A percentile compares a stretch with the other conserved stretches of the same genome.
These are phyloP conservation scores for Scarus forsteni DNA, from an alignment of 2,797 vertebrate genomes.

Conservation along the genomic window DNA sequence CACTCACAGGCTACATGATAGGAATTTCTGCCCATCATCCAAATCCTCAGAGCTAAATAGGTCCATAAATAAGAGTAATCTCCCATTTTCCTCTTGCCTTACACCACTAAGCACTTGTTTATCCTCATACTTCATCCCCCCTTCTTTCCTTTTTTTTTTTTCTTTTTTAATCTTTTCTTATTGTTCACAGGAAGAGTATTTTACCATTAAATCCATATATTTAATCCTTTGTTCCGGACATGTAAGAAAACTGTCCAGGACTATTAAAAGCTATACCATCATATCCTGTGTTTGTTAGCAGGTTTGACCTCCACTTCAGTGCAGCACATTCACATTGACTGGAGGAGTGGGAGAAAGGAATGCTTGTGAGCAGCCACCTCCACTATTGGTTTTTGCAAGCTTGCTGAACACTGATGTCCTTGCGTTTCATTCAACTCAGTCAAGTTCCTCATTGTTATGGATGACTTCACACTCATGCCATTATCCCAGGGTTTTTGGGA, in stretches of 20 bases:
- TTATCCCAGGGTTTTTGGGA: not conserved
- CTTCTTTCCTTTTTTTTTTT: not conserved
- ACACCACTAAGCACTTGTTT: not conserved
- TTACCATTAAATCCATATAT: not conserved
- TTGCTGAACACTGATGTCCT: constrained; percentile 22
- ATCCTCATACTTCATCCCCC: not conserved
- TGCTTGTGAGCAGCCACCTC: constrained; percentile 16
- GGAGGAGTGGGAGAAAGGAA: constrained; percentile 44
- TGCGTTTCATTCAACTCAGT: constrained; percentile 20
- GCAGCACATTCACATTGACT: constrained; percentile 7
- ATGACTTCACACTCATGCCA: constrained; percentile 21
- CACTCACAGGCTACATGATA: no score
- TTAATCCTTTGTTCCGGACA: no score
- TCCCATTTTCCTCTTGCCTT: not conserved
- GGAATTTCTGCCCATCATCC: not conserved
- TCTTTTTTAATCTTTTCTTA: no score
- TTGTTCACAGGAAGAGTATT: not conserved
- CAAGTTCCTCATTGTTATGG: constrained; percentile 15
- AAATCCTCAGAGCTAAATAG: not conserved
- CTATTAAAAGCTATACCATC: constrained; percentile 23
- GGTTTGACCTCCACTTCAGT: constrained; percentile 31
- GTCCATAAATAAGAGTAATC: not conserved
- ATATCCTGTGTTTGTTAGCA: constrained; percentile 53
- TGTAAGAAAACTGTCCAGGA: no score
- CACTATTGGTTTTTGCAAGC: not conserved